Conservation (phyloP, 2,888 invertebrate genomes). For the Ormyrus rosae region DNA sequence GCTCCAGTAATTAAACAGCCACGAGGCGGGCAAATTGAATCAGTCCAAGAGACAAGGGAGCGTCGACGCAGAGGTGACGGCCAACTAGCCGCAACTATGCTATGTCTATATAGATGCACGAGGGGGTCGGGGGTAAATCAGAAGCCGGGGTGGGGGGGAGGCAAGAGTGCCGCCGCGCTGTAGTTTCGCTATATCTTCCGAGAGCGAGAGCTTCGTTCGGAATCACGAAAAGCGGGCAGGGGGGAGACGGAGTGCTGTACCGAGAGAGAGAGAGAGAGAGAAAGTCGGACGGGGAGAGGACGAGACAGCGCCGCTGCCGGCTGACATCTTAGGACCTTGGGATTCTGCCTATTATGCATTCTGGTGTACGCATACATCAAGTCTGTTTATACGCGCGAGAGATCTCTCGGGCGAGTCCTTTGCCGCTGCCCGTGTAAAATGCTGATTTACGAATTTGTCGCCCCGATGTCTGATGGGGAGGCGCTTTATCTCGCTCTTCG, state of each 20-base stretch:
- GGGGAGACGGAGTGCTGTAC: neutral
- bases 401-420: neutral
- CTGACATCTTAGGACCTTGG: constrained; percentile 38
- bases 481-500: too few species aligned
- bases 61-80: constrained; percentile 75
- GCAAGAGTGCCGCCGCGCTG: neutral
- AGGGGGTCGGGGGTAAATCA: constrained; percentile 13
- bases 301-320: constrained; percentile 8
- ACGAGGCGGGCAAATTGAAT: constrained; percentile 75
- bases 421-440: neutral
- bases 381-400: constrained; percentile 13
- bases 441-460: constrained; percentile 24
- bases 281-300: neutral
- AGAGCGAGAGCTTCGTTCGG: constrained; percentile 11
- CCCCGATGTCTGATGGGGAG: neutral
- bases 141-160: constrained; percentile 20
- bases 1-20: constrained; percentile 75
- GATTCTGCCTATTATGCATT: constrained; percentile 44
- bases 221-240: constrained; percentile 9
- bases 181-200: constrained; percentile 22
- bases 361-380: constrained; percentile 33
- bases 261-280: neutral
- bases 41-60: constrained; percentile 75
- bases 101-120: constrained; percentile 11
- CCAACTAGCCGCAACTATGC: constrained; percentile 74